Conservation (phyloP, 37 sponge, comb jelly and placozoan genomes). For the Bolinopsis microptera region DNA sequence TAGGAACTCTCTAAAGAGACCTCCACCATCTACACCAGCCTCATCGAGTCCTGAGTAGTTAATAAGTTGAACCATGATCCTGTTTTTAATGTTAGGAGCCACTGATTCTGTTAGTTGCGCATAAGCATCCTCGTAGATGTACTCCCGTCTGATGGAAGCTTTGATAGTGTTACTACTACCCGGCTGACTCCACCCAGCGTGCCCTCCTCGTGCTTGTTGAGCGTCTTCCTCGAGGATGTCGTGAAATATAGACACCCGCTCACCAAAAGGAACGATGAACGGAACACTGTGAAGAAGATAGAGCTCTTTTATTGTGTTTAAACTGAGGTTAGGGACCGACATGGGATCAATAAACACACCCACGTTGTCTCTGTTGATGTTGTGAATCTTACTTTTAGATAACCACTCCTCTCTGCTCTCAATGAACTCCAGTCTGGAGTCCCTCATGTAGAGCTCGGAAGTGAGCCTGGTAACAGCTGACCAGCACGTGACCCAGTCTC, state of each 20-base stretch:
- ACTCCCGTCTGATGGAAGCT: slow-evolving; percentile 72
- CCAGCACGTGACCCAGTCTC: slow-evolving; percentile 44
- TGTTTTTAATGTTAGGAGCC: slow-evolving; percentile 70
- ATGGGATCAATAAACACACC: slow-evolving; percentile 12
- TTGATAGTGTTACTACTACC: not conserved
- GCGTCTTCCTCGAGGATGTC: not conserved
- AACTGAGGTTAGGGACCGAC: slow-evolving; percentile 29
- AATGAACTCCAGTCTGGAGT: not conserved
- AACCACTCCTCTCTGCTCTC: not conserved
- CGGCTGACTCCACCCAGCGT: not conserved
- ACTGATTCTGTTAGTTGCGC: slow-evolving; percentile 71
- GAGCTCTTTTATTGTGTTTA: slow-evolving; percentile 17
- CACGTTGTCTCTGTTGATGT: slow-evolving; percentile 25
- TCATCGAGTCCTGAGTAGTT: slow-evolving; percentile 65
- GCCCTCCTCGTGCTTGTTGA: not conserved
- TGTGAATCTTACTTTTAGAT: not conserved
- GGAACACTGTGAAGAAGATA: slow-evolving; percentile 40
- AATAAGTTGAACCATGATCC: slow-evolving; percentile 48
- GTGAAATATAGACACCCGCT: slow-evolving; percentile 17
- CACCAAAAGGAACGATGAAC: slow-evolving; percentile 4
- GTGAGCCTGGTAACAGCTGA: not conserved
- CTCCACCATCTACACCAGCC: slow-evolving; percentile 69
- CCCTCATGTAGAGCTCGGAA: not conserved
- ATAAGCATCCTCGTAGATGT: slow-evolving; percentile 90
- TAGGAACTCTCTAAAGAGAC: slow-evolving; percentile 65